These are phyloP conservation scores for Omphaloscelis lunosa DNA, from an alignment of 2,888 invertebrate genomes.

Conservation along the genomic window DNA sequence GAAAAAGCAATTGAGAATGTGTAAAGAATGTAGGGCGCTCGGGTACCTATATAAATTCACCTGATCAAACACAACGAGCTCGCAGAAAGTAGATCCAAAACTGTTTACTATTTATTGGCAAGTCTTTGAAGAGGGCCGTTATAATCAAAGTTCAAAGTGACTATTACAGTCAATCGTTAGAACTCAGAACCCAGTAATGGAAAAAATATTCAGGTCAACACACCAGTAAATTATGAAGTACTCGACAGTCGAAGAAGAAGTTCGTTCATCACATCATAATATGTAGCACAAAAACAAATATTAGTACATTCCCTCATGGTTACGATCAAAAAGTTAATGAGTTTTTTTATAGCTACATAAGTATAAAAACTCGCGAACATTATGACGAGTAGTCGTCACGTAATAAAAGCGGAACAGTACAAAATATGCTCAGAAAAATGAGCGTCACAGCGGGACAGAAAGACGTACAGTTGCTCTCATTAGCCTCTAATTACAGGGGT, in stretches of 20 bases:
- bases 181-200: conserved; percentile 56
- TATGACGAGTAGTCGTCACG: conserved; percentile 79
- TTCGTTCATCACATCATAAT: conserved; percentile 61
- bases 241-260: conserved; percentile 57
- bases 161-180: conserved; percentile 62
- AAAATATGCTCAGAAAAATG: conserved; percentile 79
- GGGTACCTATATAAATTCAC: conserved; percentile 66
- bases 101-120: conserved; percentile 68
- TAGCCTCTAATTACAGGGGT: conserved; percentile 87
- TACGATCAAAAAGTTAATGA: conserved; percentile 77
- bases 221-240: conserved; percentile 59
- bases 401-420: conserved; percentile 80
- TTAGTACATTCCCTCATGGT: conserved; percentile 68
- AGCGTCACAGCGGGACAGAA: conserved; percentile 75
- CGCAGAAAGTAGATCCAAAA: conserved; percentile 57
- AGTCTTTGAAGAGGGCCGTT: conserved; percentile 55
- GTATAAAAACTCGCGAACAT: conserved; percentile 72
- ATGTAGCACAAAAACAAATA: conserved; percentile 69
- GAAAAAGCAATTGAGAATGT: conserved; percentile 63
- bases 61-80: conserved; percentile 63
- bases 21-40: conserved; percentile 58
- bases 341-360: conserved; percentile 73
- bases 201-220: conserved; percentile 66
- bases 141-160: conserved; percentile 66
- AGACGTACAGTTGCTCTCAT: conserved; percentile 82